These are phyloP conservation scores for Charanyca ferruginea DNA, from an alignment of 2,888 invertebrate species.

Conservation along the genomic window DNA sequence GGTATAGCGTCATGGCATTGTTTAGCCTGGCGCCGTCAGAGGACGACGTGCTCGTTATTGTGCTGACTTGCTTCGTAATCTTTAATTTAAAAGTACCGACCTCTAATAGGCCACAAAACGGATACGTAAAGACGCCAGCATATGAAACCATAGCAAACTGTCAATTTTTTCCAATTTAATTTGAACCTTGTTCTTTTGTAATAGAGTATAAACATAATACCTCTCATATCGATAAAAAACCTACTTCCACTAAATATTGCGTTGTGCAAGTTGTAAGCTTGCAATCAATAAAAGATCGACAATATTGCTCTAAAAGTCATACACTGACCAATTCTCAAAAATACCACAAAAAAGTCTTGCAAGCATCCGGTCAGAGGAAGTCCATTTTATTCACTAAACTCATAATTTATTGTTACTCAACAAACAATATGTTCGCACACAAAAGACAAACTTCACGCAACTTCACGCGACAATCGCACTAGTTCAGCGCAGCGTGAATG, in stretches of 20 bases:
- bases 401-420: constrained; percentile 48
- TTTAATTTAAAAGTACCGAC: no score
- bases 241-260: not conserved
- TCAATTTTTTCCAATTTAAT: no score
- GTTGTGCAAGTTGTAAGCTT: not conserved
- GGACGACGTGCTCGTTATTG: no score
- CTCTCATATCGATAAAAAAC: no score
- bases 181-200: no score
- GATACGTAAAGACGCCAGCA: no score
- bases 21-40: no score
- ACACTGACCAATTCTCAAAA: constrained; percentile 11
- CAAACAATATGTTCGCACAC: constrained; percentile 47
- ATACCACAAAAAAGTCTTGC: not conserved
- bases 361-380: constrained; percentile 60
- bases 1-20: no score
- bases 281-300: not conserved
- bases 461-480: constrained; percentile 47
- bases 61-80: no score
- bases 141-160: no score
- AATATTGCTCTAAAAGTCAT: constrained; percentile 1
- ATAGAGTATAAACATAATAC: no score
- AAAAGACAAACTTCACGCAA: constrained; percentile 54
- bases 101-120: no score
- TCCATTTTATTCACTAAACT: constrained; percentile 52
- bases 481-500: constrained; percentile 51